These are phyloP conservation scores for Lomographa bimaculata DNA, from an alignment of 2,888 invertebrate genomes.

Conservation along the genomic window DNA sequence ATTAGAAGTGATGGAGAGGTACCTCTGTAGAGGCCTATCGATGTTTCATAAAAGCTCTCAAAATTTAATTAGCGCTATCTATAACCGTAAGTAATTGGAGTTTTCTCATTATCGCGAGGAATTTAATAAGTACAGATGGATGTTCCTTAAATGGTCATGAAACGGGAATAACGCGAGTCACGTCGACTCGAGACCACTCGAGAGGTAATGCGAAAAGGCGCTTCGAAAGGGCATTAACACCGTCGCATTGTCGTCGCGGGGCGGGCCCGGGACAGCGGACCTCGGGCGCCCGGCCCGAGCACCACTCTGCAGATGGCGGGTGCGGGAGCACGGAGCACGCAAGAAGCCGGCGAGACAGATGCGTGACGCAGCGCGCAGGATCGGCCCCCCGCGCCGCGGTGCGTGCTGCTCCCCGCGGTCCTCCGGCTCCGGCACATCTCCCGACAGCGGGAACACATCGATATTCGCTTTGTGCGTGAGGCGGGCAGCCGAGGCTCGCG, in stretches of 20 bases:
- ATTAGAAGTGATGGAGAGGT: slow-evolving; percentile 7
- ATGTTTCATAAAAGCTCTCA: slow-evolving; percentile 13
- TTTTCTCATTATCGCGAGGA: slow-evolving; percentile 18
- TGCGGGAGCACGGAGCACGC: slow-evolving; percentile 73
- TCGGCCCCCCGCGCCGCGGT: slow-evolving; percentile 60
- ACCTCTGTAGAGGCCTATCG: slow-evolving; percentile 3
- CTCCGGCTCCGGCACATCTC: slow-evolving; percentile 49
- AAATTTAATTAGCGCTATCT: slow-evolving; percentile 18
- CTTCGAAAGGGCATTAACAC: slow-evolving; percentile 52
- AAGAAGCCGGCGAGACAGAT: slow-evolving; percentile 74
- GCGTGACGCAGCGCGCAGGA: slow-evolving; percentile 83
- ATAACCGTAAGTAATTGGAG: slow-evolving; percentile 7
- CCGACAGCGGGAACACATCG: slow-evolving; percentile 66
- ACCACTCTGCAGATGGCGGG: slow-evolving; percentile 70
- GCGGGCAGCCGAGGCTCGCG: slow-evolving; percentile 48
- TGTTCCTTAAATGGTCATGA: slow-evolving; percentile 12
- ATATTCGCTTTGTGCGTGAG: slow-evolving; percentile 75
- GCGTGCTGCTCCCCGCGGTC: slow-evolving; percentile 48
- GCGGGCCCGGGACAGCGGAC: slow-evolving; percentile 36
- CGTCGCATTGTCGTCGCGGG: slow-evolving; percentile 47
- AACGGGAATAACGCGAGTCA: slow-evolving; percentile 16
- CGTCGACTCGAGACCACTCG: slow-evolving; percentile 14
- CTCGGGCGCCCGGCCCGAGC: slow-evolving; percentile 34
- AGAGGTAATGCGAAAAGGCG: slow-evolving; percentile 32
- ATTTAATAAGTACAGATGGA: slow-evolving; percentile 25